phyloP scores from a whole-genome alignment of 2,113 vertebrate species.

The Sminthopsis crassicaudata region DNA sequence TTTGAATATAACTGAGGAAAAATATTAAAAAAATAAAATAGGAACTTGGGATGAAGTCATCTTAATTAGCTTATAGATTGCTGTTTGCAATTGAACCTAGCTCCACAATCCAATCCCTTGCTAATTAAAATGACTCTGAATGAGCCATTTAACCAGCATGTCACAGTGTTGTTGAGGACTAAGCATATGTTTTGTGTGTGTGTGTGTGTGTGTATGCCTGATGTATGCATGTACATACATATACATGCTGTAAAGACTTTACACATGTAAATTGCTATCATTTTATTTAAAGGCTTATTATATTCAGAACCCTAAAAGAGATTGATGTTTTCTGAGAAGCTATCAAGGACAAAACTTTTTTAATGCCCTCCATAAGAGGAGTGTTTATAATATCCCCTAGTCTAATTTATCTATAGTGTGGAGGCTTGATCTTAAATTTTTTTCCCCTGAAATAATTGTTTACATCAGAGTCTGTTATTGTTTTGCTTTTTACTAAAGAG shows the following conservation, averaged over 20 bases:
- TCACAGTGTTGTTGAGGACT: not conserved
- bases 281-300: not conserved
- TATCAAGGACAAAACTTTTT: not conserved
- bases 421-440: not conserved
- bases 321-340: too few species aligned
- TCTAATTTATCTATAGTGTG: not conserved
- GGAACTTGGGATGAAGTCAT: not conserved
- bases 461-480: not conserved
- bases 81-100: not conserved
- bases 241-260: too few species aligned
- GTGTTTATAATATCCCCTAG: not conserved
- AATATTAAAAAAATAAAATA: too few species aligned
- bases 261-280: not conserved
- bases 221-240: not conserved
- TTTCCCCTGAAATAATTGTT: not conserved
- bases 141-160: not conserved
- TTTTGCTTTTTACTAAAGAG: not conserved
- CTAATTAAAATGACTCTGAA: not conserved
- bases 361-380: not conserved
- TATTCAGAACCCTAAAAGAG: too few species aligned
- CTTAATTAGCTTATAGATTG: not conserved
- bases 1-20: too few species aligned
- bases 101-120: not conserved
- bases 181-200: not conserved
- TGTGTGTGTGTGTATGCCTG: too few species aligned